These are phyloP conservation scores for Oryzias woworae DNA, from an alignment of 2,113 vertebrate species.

Conservation along the genomic window DNA sequence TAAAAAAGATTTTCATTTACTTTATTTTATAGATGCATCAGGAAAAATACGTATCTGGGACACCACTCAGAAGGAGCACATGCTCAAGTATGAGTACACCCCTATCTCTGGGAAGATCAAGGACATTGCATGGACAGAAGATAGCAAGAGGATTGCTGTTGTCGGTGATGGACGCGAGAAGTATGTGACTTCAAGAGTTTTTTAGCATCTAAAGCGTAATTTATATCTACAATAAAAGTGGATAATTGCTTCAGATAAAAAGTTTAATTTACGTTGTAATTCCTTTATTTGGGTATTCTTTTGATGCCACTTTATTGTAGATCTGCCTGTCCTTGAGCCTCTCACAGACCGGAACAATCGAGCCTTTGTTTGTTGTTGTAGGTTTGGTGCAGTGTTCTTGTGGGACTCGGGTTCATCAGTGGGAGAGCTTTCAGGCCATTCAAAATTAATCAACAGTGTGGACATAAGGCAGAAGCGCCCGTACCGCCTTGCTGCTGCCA, in stretches of 20 bases:
- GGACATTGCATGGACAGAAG: conserved; percentile 96
- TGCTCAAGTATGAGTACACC: conserved; percentile 95
- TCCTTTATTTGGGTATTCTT: no score
- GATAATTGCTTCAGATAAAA: no score
- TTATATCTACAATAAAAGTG: no score
- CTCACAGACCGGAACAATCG: neutral
- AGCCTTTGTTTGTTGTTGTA: conserved; percentile 46
- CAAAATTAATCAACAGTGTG: conserved; percentile 92
- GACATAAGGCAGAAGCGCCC: conserved; percentile 91
- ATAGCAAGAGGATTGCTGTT: conserved; percentile 92
- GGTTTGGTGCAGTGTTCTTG: conserved; percentile 91
- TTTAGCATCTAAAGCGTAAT: neutral
- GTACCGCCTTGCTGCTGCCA: conserved; percentile 85
- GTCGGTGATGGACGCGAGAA: conserved; percentile 94
- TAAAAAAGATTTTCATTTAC: neutral
- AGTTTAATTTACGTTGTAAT: no score
- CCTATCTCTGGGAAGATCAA: conserved; percentile 90
- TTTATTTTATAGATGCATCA: conserved; percentile 79
- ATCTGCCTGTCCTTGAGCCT: neutral
- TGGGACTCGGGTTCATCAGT: conserved; percentile 95
- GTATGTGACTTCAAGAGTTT: conserved; percentile 77
- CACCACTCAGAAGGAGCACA: conserved; percentile 95
- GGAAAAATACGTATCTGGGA: conserved; percentile 98
- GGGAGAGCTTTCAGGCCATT: conserved; percentile 87
- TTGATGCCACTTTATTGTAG: no score